A percentile compares a stretch with the other conserved stretches of the same genome.
These are phyloP conservation scores for Pyrrhia umbra DNA, from an alignment of 2,888 invertebrate genomes.

Conservation along the genomic window DNA sequence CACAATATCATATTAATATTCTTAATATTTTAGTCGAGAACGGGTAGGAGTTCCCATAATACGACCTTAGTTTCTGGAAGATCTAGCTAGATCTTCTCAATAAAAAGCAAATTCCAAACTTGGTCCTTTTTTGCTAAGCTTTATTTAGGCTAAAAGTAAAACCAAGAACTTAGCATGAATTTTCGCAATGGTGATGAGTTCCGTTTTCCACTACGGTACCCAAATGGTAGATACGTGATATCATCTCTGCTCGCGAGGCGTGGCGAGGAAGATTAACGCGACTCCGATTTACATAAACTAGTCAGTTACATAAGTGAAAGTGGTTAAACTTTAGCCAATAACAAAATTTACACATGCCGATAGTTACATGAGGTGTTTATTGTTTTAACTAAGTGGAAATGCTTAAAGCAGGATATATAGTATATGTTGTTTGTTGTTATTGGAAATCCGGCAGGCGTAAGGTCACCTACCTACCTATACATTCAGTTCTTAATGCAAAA, in stretches of 20 bases:
- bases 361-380: constrained; percentile 30
- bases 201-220: constrained; percentile 40
- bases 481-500: too few species aligned
- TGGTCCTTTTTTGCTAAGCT: not conserved
- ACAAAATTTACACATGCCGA: constrained; percentile 59
- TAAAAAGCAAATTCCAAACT: not conserved
- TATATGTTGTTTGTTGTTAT: too few species aligned
- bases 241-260: constrained; percentile 49
- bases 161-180: not conserved
- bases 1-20: too few species aligned
- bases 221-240: constrained; percentile 47
- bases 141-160: not conserved
- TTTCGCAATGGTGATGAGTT: constrained; percentile 35
- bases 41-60: too few species aligned
- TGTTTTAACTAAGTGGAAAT: constrained; percentile 28
- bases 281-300: constrained; percentile 68
- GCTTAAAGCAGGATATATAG: too few species aligned
- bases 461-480: too few species aligned
- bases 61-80: too few species aligned
- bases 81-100: not conserved
- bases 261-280: constrained; percentile 59
- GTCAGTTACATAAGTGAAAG: constrained; percentile 72
- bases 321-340: constrained; percentile 62
- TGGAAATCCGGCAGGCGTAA: too few species aligned
- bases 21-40: too few species aligned